phyloP scores from a whole-genome alignment of 2,113 vertebrate genomes.

The Anoplopoma fimbria region DNA sequence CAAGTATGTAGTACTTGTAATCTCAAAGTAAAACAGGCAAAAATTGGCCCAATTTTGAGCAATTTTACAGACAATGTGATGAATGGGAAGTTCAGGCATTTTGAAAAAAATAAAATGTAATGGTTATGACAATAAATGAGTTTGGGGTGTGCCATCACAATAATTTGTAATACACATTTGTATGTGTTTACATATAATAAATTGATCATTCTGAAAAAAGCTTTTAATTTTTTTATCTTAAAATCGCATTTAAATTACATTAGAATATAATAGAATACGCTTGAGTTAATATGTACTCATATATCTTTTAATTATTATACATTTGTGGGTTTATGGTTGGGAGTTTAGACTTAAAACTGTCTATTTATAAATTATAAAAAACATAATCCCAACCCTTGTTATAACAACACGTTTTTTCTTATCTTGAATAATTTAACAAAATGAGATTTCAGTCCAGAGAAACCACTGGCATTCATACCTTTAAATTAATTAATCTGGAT shows the following conservation, averaged over 20 bases:
- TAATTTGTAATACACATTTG: not conserved
- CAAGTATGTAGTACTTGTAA: not conserved
- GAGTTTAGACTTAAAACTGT: not conserved
- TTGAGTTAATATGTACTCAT: not conserved
- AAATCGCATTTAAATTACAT: too few species aligned
- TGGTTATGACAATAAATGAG: not conserved
- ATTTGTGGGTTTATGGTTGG: not conserved
- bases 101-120: not conserved
- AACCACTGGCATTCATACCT: too few species aligned
- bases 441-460: too few species aligned
- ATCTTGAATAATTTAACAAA: too few species aligned
- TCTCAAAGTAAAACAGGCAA: not conserved
- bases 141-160: not conserved
- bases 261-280: not conserved
- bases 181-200: not conserved
- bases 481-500: too few species aligned
- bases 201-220: not conserved
- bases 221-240: too few species aligned
- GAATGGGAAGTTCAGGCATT: too few species aligned
- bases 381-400: too few species aligned
- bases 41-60: not conserved
- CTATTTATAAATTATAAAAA: not conserved
- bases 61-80: too few species aligned
- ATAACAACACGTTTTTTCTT: too few species aligned
- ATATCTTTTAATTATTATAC: not conserved